phyloP scores from a whole-genome alignment of 92 coral and sea anemone species.

The Epizoanthus scotinus region DNA sequence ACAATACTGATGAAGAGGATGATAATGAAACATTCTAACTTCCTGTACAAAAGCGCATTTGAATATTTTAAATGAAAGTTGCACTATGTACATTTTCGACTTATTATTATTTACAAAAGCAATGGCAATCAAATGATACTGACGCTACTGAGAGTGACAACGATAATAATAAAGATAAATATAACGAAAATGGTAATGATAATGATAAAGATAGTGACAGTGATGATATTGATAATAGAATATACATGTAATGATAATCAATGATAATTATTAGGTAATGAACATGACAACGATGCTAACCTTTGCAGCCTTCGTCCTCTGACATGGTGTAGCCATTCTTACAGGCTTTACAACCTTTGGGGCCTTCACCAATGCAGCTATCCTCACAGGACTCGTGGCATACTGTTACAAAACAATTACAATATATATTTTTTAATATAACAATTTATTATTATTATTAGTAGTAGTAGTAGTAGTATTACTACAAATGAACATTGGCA shows the following conservation, averaged over 20 bases:
- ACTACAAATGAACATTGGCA: no score
- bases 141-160: not conserved
- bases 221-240: no score
- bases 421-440: no score
- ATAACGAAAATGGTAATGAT: not conserved
- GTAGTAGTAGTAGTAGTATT: no score
- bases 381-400: constrained; percentile 93
- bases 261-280: not conserved
- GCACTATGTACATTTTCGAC: no score
- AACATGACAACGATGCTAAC: constrained; percentile 29
- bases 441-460: no score
- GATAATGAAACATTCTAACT: not conserved
- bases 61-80: no score
- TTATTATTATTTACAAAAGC: not conserved
- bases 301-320: constrained; percentile 94
- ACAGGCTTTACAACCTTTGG: constrained; percentile 83
- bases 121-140: not conserved
- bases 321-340: constrained; percentile 78
- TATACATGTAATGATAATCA: not conserved
- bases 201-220: not conserved
- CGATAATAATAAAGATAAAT: not conserved
- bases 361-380: constrained; percentile 83
- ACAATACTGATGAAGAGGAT: not conserved
- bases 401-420: constrained; percentile 48
- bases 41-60: no score